Evolutionary conservation across 2,113 vertebrate genomes (phyloP), one percentile per base, ranked within the genome.

Genomic region (Paramormyrops kingsleyae): DNA sequence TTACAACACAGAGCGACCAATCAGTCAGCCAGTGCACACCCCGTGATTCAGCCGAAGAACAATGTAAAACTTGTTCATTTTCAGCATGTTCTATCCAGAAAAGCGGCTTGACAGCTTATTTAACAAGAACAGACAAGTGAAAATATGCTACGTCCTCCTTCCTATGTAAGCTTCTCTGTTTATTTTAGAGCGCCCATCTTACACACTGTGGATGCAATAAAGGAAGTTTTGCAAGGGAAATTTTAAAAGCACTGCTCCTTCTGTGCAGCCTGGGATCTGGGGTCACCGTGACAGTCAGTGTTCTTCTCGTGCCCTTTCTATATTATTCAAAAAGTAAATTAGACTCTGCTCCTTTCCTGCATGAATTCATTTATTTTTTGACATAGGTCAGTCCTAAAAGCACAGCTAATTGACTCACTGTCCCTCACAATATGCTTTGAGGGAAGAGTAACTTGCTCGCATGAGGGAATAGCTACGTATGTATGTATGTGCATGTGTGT

Each of bases 401-500:
- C 83, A 84, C 83, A 19, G 4, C 42, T 84, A 84, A 84, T 84
- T 84, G 83, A 84, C 83, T 84, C 83, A 47, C 85, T 87, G 46
- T 87, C 85, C n/a, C 49, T 27, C 2, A 87, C 49, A 87, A 87
- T 52, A 35, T 87, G 83, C 31, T 87, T 53, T 35, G 50, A 53
- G 50, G 24, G 31, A 35, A 87, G 50, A 87, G 85, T 39, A 27
- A 27, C 47, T 53, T 31, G 49, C 85, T 87, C 13, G 49, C 50
- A 39, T 87, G 83, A 84, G 56, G 35, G 52, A 84, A 49, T 31
- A 7, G 86, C 70, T 87, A 59, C n/a, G n/a, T n/a, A n/a, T n/a
- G 66, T 46, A 39, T 49, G 85, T 62, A 46, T 88, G 39, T 80
- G 62, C n/a, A n/a, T 90, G 52, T 56, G 90, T 91, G 88, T 80